Evolutionary conservation across 2,113 vertebrate genomes (phyloP).

Genomic region (Dipodomys merriami): DNA sequence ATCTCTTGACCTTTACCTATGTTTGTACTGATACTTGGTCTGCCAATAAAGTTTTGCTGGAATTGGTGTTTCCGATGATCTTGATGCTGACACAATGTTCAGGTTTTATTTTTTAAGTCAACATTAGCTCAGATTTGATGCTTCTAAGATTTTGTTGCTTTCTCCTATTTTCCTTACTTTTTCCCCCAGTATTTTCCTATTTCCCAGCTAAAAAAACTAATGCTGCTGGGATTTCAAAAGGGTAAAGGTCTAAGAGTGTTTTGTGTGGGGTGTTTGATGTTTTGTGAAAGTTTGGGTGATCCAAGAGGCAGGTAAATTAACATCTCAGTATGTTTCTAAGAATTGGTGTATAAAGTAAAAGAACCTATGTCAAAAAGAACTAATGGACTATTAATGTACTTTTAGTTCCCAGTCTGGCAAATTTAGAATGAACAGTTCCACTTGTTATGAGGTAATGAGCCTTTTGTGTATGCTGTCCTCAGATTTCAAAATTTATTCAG

Average conservation of each 20-base stretch:
- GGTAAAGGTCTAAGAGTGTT: not conserved
- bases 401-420: not conserved
- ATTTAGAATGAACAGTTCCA: not conserved
- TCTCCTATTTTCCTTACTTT: not conserved
- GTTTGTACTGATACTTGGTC: not conserved
- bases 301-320: not conserved
- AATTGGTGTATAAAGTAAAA: not conserved
- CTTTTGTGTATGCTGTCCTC: not conserved
- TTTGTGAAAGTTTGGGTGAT: not conserved
- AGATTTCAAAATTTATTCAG: constrained; percentile 24
- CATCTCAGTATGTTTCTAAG: not conserved
- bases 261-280: not conserved
- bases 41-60: not conserved
- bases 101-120: not conserved
- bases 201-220: not conserved
- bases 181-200: no score
- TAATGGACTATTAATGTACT: not conserved
- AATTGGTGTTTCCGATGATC: not conserved
- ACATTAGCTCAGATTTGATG: not conserved
- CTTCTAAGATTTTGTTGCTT: not conserved
- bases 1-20: not conserved
- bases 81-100: not conserved
- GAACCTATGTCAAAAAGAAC: no score
- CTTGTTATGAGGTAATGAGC: not conserved
- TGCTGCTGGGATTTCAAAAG: not conserved